phyloP scores from a whole-genome alignment of 2,113 vertebrate genomes.

The Xenotilapia leptura region DNA sequence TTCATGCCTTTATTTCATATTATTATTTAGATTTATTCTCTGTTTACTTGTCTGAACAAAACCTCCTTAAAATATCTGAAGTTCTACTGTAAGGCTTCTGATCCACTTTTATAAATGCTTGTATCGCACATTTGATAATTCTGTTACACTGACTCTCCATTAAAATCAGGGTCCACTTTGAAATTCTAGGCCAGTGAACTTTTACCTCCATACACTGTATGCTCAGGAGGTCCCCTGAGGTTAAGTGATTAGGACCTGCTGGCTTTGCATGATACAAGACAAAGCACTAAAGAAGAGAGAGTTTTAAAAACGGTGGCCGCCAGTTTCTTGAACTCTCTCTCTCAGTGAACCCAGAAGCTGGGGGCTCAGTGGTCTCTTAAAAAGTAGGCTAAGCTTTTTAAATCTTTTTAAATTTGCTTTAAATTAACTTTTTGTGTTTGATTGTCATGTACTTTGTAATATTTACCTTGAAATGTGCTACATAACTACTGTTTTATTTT shows the following conservation, averaged over 20 bases:
- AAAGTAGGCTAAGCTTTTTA: neutral
- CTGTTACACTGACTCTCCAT: neutral
- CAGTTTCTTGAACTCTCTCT: neutral
- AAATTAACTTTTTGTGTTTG: neutral
- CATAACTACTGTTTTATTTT: neutral
- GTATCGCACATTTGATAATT: neutral
- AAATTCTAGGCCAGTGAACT: neutral
- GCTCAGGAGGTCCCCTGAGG: neutral
- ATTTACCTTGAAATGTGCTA: neutral
- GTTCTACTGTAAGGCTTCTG: neutral
- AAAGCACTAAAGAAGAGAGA: neutral
- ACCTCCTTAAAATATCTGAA: neutral
- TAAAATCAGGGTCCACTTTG: neutral
- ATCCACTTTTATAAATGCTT: neutral
- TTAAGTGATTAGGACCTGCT: neutral
- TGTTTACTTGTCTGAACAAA: neutral
- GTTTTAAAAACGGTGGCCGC: neutral
- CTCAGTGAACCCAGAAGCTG: neutral
- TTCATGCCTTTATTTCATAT: neutral
- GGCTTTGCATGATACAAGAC: neutral
- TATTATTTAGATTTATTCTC: neutral
- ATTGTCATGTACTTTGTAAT: neutral
- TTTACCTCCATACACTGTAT: neutral
- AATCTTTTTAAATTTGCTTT: neutral
- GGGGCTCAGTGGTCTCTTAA: neutral